Evolutionary conservation across 2,113 vertebrate species (phyloP), one percentile per base, ranked within the genome.

Genomic region (Cyphomyrus discorhynchus): DNA sequence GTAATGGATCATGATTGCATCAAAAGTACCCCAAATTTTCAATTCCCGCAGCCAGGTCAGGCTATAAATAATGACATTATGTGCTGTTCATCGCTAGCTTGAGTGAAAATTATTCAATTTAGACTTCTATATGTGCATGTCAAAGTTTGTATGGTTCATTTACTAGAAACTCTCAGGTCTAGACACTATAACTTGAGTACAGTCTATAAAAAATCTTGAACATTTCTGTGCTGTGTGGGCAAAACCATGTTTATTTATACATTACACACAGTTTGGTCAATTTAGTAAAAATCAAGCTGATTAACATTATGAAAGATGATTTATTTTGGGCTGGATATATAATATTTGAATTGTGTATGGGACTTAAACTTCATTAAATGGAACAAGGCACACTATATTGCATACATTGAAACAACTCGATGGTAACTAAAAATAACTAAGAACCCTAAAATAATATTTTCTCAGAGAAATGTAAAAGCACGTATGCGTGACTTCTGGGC

Each of bases 391-490:
- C 35, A 31, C 70, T 89, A 53, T 89, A 82, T 21, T 49, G 47
- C 74, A 82, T 39, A 53, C 45, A 31, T 50, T 39, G 66, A 83
- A 83, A 80, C 88, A 82, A 77, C 88, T 50, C 27, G 42, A 89
- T 53, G 50, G 88, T 89, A 82, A 80, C 88, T 89, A 89, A 89
- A 89, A 89, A 89, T 89, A 89, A 89, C 70, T 35, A 89, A 83
- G 47, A 83, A 42, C 49, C 88, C 70, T 89, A 89, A 56, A 89
- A 89, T 89, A 95, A 96, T 95, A 96, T 95, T 96, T 95, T 92
- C 86, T 90, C 92, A 90, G 91, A 90, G 90, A 87, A 91, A 91
- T 90, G 92, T 93, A 93, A 92, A 92, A 46, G 93, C 90, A 88
- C 85, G 82, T 53, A 89, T 90, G 89, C 89, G 89, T 93, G 94